These are phyloP conservation scores for Diloba caeruleocephala DNA, from an alignment of 2,888 invertebrate genomes.

Conservation along the genomic window DNA sequence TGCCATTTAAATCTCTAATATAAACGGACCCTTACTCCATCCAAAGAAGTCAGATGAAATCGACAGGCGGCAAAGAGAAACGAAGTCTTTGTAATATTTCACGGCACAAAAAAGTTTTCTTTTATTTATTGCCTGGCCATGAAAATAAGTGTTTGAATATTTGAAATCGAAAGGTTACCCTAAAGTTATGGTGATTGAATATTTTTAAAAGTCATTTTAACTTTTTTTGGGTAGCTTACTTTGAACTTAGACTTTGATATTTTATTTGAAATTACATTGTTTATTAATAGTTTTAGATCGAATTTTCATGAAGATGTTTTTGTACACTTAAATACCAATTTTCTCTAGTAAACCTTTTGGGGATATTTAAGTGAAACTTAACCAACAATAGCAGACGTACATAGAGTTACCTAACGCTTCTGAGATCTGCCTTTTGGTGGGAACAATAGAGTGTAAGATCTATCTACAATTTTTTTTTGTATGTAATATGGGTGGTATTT, in stretches of 20 bases:
- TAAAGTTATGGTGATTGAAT: constrained; percentile 51
- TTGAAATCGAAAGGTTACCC: constrained; percentile 28
- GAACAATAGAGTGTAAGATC: too few species aligned
- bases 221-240: constrained; percentile 4
- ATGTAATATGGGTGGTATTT: too few species aligned
- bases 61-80: constrained; percentile 47
- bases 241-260: constrained; percentile 10
- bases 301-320: too few species aligned
- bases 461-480: too few species aligned
- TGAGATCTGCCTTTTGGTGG: too few species aligned
- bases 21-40: constrained; percentile 19
- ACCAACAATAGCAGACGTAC: too few species aligned
- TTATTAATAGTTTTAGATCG: too few species aligned
- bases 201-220: constrained; percentile 22
- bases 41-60: constrained; percentile 39
- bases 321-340: too few species aligned
- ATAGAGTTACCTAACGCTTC: too few species aligned
- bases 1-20: constrained; percentile 7
- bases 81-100: constrained; percentile 54
- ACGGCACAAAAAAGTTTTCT: constrained; percentile 36
- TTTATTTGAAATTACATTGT: not conserved
- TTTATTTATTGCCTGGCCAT: constrained; percentile 50
- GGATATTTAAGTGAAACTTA: too few species aligned
- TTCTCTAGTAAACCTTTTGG: too few species aligned
- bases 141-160: constrained; percentile 39